Evolutionary conservation across 2,113 vertebrate genomes (phyloP), one percentile per base, ranked within the genome.

Genomic region (Neopipo cinnamomea): DNA sequence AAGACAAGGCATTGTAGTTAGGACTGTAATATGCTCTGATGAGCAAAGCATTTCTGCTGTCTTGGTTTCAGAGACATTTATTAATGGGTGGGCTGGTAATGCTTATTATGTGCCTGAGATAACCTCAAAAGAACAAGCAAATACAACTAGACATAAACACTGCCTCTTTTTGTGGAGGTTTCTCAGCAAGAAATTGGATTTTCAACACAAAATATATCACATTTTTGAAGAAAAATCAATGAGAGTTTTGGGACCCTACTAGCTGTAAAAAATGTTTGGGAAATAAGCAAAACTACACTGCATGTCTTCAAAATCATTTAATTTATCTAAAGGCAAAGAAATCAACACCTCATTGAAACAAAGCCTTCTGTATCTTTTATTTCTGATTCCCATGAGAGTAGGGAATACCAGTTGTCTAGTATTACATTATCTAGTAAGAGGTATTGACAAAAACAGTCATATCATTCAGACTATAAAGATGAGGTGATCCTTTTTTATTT

Each of bases 51-150:
- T 94, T 96, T 93, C 92, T 93, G 67, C 37, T 84, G 39, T 87
- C 92, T 96, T 79, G 66, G 63, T 90, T 73, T 91, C 39, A 25
- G 24, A 89, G 68, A 85, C 85, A 89, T 94, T 97, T 96, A 96
- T 96, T 97, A 97, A 96, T 91, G 93, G 85, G 93, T 94, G 71
- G 78, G 67, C 27, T 96, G 80, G 92, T 95, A 91, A 92, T 87
- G 67, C 65, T 94, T 92, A 94, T 95, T 94, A 84, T 53, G 74
- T 78, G 52, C 65, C 93, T 96, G 89, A 96, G 50, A 88, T 88
- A 68, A 93, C 70, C 94, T 93, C 85, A 94, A 88, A 80, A 96
- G 74, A 92, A 46, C 61, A 82, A 92, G 75, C 37, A 61, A 95
- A 95, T 89, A 80, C 18, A 96, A 66, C 88, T 59, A 61, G 62